A percentile compares a stretch with the other conserved stretches of the same genome.
Evolutionary conservation across 2,113 vertebrate species (phyloP).

Genomic region (Callopanchax toddi): DNA sequence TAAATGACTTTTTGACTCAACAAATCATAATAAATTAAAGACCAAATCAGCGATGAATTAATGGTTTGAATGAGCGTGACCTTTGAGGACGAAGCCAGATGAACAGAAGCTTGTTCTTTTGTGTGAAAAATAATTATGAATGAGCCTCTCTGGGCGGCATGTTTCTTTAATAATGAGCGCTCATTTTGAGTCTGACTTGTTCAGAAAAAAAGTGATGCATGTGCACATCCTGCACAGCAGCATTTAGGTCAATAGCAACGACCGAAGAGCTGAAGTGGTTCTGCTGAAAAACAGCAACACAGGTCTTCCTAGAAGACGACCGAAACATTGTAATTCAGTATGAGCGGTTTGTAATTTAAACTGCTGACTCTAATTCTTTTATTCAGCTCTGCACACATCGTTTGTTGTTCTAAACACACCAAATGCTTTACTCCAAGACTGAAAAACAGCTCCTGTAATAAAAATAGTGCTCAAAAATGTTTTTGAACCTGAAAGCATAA

Average conservation of each 20-base stretch:
- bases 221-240: neutral
- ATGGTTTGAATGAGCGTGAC: neutral
- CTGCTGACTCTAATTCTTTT: neutral
- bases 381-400: neutral
- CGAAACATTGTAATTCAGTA: neutral
- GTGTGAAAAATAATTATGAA: neutral
- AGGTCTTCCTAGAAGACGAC: neutral
- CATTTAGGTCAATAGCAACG: constrained; percentile 12
- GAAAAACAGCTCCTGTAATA: neutral
- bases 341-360: neutral
- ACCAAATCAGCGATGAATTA: neutral
- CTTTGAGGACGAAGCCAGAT: neutral
- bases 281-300: neutral
- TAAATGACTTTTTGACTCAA: neutral
- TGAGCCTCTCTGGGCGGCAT: neutral
- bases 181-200: neutral
- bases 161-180: neutral
- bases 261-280: neutral
- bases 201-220: neutral
- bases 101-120: neutral
- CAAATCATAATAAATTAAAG: neutral
- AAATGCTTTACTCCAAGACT: neutral
- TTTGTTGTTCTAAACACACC: neutral
- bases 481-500: neutral
- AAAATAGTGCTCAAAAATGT: neutral